Evolutionary conservation across 1,140 invertebrate species (phyloP), one percentile per base, ranked within the genome.

Genomic region (Bombus haemorrhoidalis): DNA sequence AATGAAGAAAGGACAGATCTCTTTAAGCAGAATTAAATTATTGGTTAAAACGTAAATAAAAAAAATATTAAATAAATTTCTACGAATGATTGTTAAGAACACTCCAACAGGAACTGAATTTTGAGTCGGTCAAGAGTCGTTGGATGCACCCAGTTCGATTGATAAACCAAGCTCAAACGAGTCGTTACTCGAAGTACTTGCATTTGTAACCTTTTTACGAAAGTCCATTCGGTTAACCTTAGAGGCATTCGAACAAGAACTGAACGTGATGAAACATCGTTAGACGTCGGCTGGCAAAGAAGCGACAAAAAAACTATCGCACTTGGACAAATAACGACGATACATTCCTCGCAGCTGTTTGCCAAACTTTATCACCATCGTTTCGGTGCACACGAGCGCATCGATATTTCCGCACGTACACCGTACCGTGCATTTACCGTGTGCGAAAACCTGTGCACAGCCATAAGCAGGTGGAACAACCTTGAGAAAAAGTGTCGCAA

Each of bases 331-430:
- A 91, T 91, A 93, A 92, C 87, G 87, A 88, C 90, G 90, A 93
- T 93, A 93, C 92, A 93, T 93, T 92, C 79, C 74, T 84, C 81
- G 81, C 91, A 93, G 92, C 90, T 93, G 90, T 91, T 92, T 85
- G 71, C 84, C 87, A 85, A 92, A 92, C 91, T 92, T 93, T 86
- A 86, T 77, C 84, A 68, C 72, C 82, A 66, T 83, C 85, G 41
- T 73, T 78, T 80, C 77, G 59, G 64, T 75, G 74, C 37, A 57
- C 43, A 41, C 72, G 62, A 1, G 59, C 10, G 57, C 76, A 22
- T 80, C 86, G 53, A 62, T 62, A n/a, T 47, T n/a, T 39, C 64
- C 6, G 43, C 66, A 13, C 41, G 25, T 72, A 22, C 43, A 28
- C 1, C 18, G 18, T 10, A 1, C 10, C 22, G 2, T 22, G 41